Conservation (phyloP, 2,113 vertebrate species). For the Astur gentilis region DNA sequence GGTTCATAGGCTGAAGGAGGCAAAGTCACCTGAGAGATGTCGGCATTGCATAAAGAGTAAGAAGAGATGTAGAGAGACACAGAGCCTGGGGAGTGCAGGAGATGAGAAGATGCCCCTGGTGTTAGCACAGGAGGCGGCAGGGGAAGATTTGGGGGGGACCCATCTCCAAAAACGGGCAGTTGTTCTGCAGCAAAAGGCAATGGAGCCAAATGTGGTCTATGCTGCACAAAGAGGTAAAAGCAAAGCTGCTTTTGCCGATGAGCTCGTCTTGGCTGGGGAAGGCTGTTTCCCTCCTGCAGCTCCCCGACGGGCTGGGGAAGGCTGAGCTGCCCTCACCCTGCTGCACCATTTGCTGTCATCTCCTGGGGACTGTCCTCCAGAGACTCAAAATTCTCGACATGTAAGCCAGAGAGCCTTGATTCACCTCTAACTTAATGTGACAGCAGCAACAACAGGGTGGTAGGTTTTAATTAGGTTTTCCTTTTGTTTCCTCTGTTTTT, state of each 20-base stretch:
- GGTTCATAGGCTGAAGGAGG: background rate
- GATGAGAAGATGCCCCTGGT: background rate
- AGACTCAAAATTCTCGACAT: background rate
- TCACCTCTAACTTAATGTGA: background rate
- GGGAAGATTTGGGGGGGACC: background rate
- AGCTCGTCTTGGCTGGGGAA: background rate
- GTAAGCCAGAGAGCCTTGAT: background rate
- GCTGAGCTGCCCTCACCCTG: background rate
- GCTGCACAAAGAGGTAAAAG: background rate
- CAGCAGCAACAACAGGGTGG: background rate
- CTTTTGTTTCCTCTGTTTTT: background rate
- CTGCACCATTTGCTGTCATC: background rate
- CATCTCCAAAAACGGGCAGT: fast-evolving
- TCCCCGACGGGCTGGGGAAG: background rate
- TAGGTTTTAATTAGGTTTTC: background rate
- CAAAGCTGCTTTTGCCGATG: background rate
- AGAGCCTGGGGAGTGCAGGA: background rate
- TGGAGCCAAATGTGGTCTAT: background rate
- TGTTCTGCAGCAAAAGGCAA: background rate
- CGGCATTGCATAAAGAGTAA: background rate
- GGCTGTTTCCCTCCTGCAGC: background rate
- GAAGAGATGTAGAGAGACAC: background rate
- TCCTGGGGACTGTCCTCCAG: background rate
- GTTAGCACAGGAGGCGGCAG: background rate
- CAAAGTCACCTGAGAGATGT: background rate